phyloP scores from a whole-genome alignment of 2,113 vertebrate species.

The Tragelaphus strepsiceros region DNA sequence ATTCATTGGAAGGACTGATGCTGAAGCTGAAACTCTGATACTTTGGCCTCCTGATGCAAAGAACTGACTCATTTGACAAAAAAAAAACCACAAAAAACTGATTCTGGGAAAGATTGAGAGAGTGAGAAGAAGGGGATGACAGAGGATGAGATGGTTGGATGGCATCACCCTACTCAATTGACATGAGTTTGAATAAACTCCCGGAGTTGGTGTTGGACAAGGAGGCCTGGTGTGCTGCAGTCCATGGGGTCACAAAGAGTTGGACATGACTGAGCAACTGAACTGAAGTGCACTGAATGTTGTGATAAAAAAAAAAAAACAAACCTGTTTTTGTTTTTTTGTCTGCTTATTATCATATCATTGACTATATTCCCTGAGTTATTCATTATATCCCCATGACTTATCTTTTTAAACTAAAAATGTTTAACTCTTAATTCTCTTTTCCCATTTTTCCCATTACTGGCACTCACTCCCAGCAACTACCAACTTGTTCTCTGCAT shows the following conservation, averaged over 20 bases:
- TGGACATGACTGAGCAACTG: fast-evolving
- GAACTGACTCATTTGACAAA: too few species aligned
- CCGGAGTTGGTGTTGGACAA: background rate
- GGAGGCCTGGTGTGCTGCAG: background rate
- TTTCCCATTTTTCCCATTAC: background rate
- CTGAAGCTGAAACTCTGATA: too few species aligned
- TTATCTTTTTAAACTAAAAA: background rate
- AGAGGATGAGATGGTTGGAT: too few species aligned
- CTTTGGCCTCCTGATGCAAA: too few species aligned
- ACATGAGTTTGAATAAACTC: background rate
- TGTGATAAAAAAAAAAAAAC: background rate
- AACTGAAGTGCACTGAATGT: background rate
- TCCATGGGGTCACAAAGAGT: background rate
- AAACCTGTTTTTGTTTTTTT: too few species aligned
- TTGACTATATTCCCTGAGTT: background rate
- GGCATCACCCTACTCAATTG: background rate
- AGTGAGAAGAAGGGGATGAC: too few species aligned
- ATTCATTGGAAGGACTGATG: too few species aligned
- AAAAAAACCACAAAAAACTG: too few species aligned
- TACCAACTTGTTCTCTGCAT: background rate
- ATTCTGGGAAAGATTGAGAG: too few species aligned
- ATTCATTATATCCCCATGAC: background rate
- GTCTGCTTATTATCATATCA: background rate
- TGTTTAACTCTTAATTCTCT: background rate
- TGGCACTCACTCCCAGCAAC: background rate